Base-by-base conservation (phyloP, 35 echinoderm and acorn worm species). In the Lytechinus pictus region DNA sequence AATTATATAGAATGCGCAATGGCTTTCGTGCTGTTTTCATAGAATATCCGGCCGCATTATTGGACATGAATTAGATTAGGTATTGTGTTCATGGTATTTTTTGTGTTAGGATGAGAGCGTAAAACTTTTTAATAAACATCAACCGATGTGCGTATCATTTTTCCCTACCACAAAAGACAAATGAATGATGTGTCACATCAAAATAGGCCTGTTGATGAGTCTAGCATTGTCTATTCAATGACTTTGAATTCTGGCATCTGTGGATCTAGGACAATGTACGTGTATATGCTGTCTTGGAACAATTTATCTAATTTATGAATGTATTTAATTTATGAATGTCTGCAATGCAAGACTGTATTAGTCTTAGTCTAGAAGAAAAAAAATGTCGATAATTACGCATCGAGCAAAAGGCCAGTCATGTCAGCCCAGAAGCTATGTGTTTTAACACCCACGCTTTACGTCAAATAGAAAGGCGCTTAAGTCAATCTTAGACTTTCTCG, bases 391-490 rank as follows among this genome's bases (percentile, higher is more conserved):
- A 79, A 79, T 79, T 79, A 79, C 66, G 66, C n/a, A 79, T n/a
- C 6, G 19, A 79, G 66, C 66, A 79, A 79, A 79, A 79, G 66
- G 66, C 66, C 66, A 79, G 66, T 24, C n/a, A 24, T 16, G 19
- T 14, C 66, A 79, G 66, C 66, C 88, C 88, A 44, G 88, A 13
- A 44, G 88, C 88, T 90, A 9, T 90, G 88, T 90, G 88, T 54
- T 90, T 90, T 90, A 90, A 90, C 88, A 90, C 88, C 88, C 88
- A 90, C 88, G 88, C 28, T 54, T 6, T 54, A 90, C 52, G 88
- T 52, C 88, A 90, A 52, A 90, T 44, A 19, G 88, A 14, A 24
- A 79, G 66, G 29, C 88, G 28, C 88, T 33, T 90, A 52, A 90
- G 88, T 90, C 29, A 44, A 90, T 24, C 19, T 24, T 54, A 54